These are phyloP conservation scores for Idaea straminata DNA, from an alignment of 2,888 invertebrate species.

Conservation along the genomic window DNA sequence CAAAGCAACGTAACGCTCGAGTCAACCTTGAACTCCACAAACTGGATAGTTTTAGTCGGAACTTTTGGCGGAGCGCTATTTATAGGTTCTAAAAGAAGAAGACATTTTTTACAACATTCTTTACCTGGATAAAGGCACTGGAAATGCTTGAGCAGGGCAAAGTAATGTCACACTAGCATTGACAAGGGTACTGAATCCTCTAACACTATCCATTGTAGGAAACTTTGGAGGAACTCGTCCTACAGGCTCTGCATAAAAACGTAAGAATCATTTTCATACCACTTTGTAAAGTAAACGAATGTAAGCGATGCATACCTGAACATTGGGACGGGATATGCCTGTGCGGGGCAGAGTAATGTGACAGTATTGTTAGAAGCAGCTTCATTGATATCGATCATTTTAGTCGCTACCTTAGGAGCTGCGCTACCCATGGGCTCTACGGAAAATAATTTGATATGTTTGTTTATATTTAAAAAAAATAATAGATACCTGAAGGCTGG, in stretches of 20 bases:
- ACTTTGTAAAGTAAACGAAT: slow-evolving; percentile 16
- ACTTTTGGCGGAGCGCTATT: slow-evolving; percentile 86
- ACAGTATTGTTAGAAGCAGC: slow-evolving; percentile 51
- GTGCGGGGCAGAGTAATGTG: slow-evolving; percentile 82
- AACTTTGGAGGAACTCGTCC: slow-evolving; percentile 85
- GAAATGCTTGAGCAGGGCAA: slow-evolving; percentile 86
- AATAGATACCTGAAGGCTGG: slow-evolving; percentile 80
- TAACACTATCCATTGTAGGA: slow-evolving; percentile 84
- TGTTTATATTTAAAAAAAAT: slow-evolving; percentile 12
- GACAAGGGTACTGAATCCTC: slow-evolving; percentile 72
- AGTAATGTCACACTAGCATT: slow-evolving; percentile 81
- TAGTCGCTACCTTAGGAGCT: slow-evolving; percentile 83
- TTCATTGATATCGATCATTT: slow-evolving; percentile 73
- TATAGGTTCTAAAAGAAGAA: slow-evolving; percentile 82
- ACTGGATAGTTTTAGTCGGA: slow-evolving; percentile 75
- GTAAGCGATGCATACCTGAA: slow-evolving; percentile 79
- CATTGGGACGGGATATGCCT: slow-evolving; percentile 83
- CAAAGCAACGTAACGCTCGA: slow-evolving; percentile 83
- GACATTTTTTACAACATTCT: slow-evolving; percentile 30
- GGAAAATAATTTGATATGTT: slow-evolving; percentile 28
- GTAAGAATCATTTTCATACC: slow-evolving; percentile 2
- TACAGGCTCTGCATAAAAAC: slow-evolving; percentile 76
- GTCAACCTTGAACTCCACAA: slow-evolving; percentile 62
- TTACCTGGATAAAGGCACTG: slow-evolving; percentile 83
- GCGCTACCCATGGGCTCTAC: slow-evolving; percentile 86